Evolutionary conservation across 2,797 vertebrate species (phyloP).

Genomic region (Nyctibius grandis): DNA sequence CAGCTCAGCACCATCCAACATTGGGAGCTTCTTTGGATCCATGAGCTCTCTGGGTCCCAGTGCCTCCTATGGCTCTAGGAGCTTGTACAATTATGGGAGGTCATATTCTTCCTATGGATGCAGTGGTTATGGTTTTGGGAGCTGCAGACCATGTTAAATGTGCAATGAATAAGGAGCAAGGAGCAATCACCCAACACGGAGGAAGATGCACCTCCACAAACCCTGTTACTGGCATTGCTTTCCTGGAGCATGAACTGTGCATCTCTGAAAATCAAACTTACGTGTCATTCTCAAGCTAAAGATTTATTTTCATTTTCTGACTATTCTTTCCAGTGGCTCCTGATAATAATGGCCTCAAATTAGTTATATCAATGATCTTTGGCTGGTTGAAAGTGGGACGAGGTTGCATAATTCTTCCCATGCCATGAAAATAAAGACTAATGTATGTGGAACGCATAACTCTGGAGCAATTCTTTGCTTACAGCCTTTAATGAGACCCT

Average conservation of each 20-base stretch:
- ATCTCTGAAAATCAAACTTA: not conserved
- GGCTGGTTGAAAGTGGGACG: not conserved
- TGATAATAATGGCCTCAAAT: accelerated
- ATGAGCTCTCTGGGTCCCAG: not conserved
- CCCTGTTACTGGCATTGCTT: accelerated
- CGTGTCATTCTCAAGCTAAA: not conserved
- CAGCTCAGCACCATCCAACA: not conserved
- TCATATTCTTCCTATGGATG: not conserved
- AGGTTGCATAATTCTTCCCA: not conserved
- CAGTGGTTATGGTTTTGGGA: not conserved
- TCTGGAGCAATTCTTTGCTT: not conserved
- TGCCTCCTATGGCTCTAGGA: not conserved
- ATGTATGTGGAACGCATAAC: not conserved
- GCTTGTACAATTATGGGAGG: not conserved
- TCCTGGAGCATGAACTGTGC: not conserved
- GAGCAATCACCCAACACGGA: accelerated
- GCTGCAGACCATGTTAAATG: not conserved
- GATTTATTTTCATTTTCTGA: not conserved
- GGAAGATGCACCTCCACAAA: not conserved
- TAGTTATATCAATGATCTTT: not conserved
- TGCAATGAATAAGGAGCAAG: not conserved
- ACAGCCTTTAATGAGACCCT: not conserved
- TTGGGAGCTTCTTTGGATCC: not conserved
- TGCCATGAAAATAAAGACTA: not conserved
- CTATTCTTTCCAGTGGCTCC: not conserved